Conservation (phyloP, 2,113 vertebrate genomes). For the Gadus macrocephalus region DNA sequence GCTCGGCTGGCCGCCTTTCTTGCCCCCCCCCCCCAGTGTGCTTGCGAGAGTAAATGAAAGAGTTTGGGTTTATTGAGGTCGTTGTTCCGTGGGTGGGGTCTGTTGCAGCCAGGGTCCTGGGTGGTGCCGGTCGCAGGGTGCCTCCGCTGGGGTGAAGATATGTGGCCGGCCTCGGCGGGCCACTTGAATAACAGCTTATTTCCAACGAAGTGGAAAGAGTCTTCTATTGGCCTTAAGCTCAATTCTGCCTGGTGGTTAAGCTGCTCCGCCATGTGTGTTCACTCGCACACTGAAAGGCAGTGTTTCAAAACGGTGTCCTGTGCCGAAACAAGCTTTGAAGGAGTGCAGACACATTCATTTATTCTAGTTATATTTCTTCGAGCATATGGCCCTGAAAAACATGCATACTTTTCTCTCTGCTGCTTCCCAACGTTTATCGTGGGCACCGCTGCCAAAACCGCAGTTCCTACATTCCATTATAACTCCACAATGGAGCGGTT, state of each 20-base stretch:
- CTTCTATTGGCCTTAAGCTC: slow-evolving; percentile 41
- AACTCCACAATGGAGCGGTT: slow-evolving; percentile 55
- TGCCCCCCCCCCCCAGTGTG: slow-evolving; percentile 39
- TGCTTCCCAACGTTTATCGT: slow-evolving; percentile 63
- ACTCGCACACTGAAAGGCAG: slow-evolving; percentile 31
- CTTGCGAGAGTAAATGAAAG: slow-evolving; percentile 55
- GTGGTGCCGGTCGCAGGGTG: slow-evolving; percentile 47
- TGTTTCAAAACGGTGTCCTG: slow-evolving; percentile 38
- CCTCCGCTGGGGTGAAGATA: slow-evolving; percentile 35
- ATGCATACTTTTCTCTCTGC: slow-evolving; percentile 52
- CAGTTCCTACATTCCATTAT: slow-evolving; percentile 60
- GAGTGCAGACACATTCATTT: slow-evolving; percentile 40
- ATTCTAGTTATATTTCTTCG: slow-evolving; percentile 10
- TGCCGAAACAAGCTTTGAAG: slow-evolving; percentile 45
- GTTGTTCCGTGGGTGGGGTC: slow-evolving; percentile 64
- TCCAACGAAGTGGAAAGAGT: slow-evolving; percentile 60
- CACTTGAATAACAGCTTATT: slow-evolving; percentile 59
- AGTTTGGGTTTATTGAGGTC: slow-evolving; percentile 64
- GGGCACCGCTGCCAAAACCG: slow-evolving; percentile 57
- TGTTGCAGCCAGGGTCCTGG: slow-evolving; percentile 41
- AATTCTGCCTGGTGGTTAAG: slow-evolving; percentile 53
- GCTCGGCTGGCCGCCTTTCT: slow-evolving; percentile 47
- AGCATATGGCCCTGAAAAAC: slow-evolving; percentile 53
- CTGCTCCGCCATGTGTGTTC: slow-evolving; percentile 42
- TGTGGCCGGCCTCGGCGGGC: slow-evolving; percentile 47